phyloP scores from a whole-genome alignment of 2,797 vertebrate genomes.

The Rhynchotus rufescens region DNA sequence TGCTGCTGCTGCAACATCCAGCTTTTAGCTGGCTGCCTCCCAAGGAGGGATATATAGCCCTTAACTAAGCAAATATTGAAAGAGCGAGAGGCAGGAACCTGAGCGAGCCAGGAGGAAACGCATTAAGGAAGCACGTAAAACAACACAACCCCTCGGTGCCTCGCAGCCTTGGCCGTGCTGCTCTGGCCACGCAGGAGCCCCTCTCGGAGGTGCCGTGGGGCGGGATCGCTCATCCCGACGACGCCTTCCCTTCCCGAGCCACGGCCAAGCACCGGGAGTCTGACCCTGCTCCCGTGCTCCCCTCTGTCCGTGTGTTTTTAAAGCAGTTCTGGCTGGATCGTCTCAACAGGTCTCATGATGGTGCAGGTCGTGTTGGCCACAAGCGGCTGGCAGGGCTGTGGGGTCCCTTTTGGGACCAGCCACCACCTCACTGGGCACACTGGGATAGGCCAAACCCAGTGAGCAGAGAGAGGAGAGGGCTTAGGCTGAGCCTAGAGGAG shows the following conservation, averaged over 20 bases:
- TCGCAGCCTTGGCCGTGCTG: background rate
- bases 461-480: background rate
- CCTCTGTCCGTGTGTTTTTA: background rate
- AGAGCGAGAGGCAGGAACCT: constrained; percentile 33
- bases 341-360: too few relatives aligned
- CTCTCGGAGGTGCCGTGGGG: background rate
- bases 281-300: background rate
- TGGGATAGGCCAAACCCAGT: background rate
- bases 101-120: constrained; percentile 33
- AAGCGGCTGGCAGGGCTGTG: too few relatives aligned
- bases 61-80: background rate
- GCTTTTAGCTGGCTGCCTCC: constrained; percentile 20
- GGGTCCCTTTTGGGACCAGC: background rate
- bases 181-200: too few relatives aligned
- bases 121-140: background rate
- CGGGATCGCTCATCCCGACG: background rate
- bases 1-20: background rate
- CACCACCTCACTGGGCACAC: background rate
- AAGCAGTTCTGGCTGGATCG: background rate
- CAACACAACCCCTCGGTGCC: background rate
- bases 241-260: background rate
- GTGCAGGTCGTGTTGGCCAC: too few relatives aligned
- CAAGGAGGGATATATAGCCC: constrained; percentile 15
- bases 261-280: background rate
- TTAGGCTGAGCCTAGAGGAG: background rate